Evolutionary conservation across 2,888 invertebrate species (phyloP).

Genomic region (Pyrrhia umbra): DNA sequence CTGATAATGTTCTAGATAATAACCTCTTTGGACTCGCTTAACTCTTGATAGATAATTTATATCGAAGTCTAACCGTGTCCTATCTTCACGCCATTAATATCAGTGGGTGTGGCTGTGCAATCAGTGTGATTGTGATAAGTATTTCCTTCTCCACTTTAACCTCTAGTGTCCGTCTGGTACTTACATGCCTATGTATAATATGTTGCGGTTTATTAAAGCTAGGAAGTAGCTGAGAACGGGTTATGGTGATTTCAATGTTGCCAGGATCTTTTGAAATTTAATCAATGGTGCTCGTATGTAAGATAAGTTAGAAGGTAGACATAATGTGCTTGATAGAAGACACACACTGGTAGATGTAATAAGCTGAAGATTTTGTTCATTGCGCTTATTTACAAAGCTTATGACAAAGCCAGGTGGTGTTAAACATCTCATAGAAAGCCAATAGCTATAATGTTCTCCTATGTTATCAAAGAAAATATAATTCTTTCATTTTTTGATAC

Average conservation of each 20-base stretch:
- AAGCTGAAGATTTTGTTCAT: too few relatives aligned
- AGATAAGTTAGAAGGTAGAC: not conserved
- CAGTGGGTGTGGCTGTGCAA: conserved; percentile 52
- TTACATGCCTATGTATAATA: not conserved
- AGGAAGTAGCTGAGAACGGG: conserved; percentile 33
- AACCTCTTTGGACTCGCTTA: conserved; percentile 36
- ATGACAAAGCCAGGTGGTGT: too few relatives aligned
- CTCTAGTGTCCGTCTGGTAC: conserved; percentile 9
- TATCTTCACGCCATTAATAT: conserved; percentile 49
- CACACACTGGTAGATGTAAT: too few relatives aligned
- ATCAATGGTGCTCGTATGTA: not conserved
- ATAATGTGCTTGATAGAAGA: not conserved
- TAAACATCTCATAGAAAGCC: too few relatives aligned
- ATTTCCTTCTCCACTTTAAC: conserved; percentile 43
- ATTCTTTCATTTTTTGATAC: too few relatives aligned
- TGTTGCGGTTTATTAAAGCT: conserved; percentile 24
- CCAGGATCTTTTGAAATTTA: conserved; percentile 16
- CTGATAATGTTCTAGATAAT: conserved; percentile 53
- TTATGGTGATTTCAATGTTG: conserved; percentile 48
- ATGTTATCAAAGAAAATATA: too few relatives aligned
- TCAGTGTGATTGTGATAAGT: conserved; percentile 46
- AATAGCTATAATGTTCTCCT: too few relatives aligned
- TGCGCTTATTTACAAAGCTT: too few relatives aligned
- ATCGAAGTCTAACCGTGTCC: conserved; percentile 34
- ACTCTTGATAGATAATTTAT: conserved; percentile 55